Evolutionary conservation across 1,140 invertebrate species (phyloP).

Genomic region (Brachionus rotundiformis): DNA sequence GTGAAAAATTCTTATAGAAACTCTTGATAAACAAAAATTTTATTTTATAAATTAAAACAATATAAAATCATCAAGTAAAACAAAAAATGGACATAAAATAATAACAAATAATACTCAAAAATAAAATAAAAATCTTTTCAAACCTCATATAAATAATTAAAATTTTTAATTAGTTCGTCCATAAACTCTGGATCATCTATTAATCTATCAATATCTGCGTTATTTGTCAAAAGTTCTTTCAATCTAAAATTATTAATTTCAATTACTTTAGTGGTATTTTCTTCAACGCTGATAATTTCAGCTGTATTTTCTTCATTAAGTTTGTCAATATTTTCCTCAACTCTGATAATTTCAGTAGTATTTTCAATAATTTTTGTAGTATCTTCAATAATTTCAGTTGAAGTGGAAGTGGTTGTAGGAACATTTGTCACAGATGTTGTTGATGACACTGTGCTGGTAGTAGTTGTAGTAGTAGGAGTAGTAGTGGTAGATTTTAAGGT

Average conservation of each 20-base stretch:
- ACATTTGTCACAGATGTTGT: background rate
- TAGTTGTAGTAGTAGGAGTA: background rate
- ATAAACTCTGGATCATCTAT: conserved; percentile 20
- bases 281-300: background rate
- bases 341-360: background rate
- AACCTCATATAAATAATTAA: conserved; percentile 8
- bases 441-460: background rate
- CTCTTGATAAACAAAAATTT: too few species aligned
- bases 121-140: too few species aligned
- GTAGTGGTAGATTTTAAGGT: background rate
- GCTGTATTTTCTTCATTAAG: background rate
- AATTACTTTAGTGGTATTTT: background rate
- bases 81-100: background rate
- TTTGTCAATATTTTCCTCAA: too few species aligned
- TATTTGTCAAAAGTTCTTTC: background rate
- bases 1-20: too few species aligned
- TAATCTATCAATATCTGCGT: background rate
- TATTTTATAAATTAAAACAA: too few species aligned
- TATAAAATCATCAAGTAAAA: too few species aligned
- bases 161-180: background rate
- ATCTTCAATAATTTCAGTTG: background rate
- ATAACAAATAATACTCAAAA: too few species aligned
- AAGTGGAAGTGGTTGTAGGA: background rate
- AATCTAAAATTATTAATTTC: background rate
- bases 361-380: background rate